Percentiles rank a stretch among this genome's conserved stretches.
phyloP scores from a whole-genome alignment of 2,797 vertebrate genomes.

The Vireo griseus region DNA sequence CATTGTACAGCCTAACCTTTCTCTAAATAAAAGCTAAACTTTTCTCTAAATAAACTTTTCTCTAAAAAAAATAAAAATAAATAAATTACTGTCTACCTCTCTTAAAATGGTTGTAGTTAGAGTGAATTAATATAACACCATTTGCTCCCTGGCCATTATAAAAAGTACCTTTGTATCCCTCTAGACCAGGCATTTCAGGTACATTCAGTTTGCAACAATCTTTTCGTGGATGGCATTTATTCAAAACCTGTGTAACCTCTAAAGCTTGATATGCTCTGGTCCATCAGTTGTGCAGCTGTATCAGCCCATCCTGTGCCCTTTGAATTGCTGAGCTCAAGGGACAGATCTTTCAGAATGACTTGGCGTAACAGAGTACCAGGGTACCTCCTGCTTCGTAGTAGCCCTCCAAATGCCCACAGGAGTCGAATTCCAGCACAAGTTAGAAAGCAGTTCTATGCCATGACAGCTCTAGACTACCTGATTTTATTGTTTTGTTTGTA shows the following conservation, averaged over 20 bases:
- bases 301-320: neutral
- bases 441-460: neutral
- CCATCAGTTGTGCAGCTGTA: neutral
- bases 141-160: neutral
- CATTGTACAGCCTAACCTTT: neutral
- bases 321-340: neutral
- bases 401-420: neutral
- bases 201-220: neutral
- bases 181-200: neutral
- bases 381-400: neutral
- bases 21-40: neutral
- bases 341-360: neutral
- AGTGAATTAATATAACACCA: neutral
- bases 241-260: neutral
- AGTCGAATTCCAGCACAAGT: neutral
- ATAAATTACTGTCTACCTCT: neutral
- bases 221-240: neutral
- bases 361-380: neutral
- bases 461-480: neutral
- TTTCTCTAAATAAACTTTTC: neutral
- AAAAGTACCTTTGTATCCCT: neutral
- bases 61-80: too few species aligned
- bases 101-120: neutral
- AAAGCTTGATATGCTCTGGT: neutral
- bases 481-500: neutral